Base-by-base conservation (phyloP, 2,113 vertebrate species). In the Ascaphus truei region DNA sequence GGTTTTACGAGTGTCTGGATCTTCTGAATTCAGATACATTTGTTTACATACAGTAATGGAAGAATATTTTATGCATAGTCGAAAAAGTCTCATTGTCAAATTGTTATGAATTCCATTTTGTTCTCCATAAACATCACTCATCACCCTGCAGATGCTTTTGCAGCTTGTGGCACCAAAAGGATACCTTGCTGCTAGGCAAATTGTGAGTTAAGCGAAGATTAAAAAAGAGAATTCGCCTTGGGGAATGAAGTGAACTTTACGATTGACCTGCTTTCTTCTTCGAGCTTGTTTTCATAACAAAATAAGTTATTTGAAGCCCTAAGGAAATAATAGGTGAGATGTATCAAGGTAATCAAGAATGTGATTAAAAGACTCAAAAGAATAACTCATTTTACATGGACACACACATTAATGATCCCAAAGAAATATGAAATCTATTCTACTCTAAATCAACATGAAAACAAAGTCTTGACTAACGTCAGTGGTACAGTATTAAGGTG, bases 341-440 rank as follows among this genome's bases (percentile, higher is more conserved):
- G 13, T 73, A 75, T 75, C 64, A 74, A 11, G 7, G 39, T 45
- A 75, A 81, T 80, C 53, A 67, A 72, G 79, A 73, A 77, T 72
- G 67, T 78, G 79, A 76, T 72, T 74, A 80, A 79, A 74, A 80
- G 82, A 82, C 79, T 73, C 73, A 74, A 76, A 64, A 81, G 81
- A 81, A 81, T 1, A 1, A 79, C 73, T 80, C 33, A 45, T 79
- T 81, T 83, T 71, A 72, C 51, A 68, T 66, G 75, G 73, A 77
- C 81, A 43, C 60, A 48, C 4, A 39, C 8, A 5, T 82, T 80
- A 75, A 80, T 82, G 77, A 84, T 80, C 73, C 88, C 80, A 88
- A 79, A 39, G 30, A 81, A 88, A 83, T 85, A 86, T 81, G 80
- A 71, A 75, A 77, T 82, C 57, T 75, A 73, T 83, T 79, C 80